Evolutionary conservation across 2,113 vertebrate species (phyloP), one percentile per base, ranked within the genome.

Genomic region (Leucoraja erinaceus): DNA sequence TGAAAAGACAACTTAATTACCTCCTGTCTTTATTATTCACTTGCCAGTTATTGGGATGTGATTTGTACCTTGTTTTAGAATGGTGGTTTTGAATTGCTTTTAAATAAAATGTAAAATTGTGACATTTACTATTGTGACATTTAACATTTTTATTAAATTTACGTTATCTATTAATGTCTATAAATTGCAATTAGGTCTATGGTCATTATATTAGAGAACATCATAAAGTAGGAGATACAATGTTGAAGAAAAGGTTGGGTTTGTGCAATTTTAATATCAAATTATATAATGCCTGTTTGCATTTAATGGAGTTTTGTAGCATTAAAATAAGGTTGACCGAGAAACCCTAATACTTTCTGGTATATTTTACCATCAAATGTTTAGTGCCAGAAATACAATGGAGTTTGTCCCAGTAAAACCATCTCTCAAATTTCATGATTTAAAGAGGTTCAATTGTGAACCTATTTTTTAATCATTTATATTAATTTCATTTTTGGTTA

Each of bases 1-100:
- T 91, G 66, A 91, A 91, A 47, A 20, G 38, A 47, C 66, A 91
- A 33, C 14, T 91, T 74, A 47, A 91, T 91, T 91, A 72, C 54
- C 38, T 91, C 20, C 22, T 38, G 11, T 10, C 33, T 47, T 22
- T 91, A 7, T 70, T 70, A 72, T 72, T 47, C 33, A 72, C 4
- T 25, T 4, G 8, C 38, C 66, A 88, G 63, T 72, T 28, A 33
- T 72, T 38, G 4, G 72, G 10, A 74, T 54, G 90, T 47, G 12
- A 70, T 8, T 70, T 33, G 0, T 10, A 68, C 33, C 38, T 70
- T 91, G 31, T 33, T 74, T 22, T 10, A 38, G 70, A 91, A 91
- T 91, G 22, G 22, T 91, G 88, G 66, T 47, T 47, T 91, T 47
- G 33, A 91, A 72, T 11, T 11, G 70, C 16, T 70, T 70, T 54